Evolutionary conservation across 1,140 invertebrate species (phyloP).

Genomic region (Andricus grossulariae): DNA sequence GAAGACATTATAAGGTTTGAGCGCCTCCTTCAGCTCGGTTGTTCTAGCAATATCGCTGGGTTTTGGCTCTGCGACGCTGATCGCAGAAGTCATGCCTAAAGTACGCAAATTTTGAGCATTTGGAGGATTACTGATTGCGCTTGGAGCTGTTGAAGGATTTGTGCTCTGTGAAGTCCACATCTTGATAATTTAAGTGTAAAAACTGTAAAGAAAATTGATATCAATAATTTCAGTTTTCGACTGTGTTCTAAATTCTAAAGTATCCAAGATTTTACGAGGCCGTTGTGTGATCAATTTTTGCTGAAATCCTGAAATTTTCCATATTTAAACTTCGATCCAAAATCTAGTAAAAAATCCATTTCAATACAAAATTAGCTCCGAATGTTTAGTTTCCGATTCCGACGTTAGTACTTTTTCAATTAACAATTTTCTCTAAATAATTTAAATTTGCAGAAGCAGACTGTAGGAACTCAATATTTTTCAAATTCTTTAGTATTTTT

Average conservation of each 20-base stretch:
- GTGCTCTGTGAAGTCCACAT: conserved; percentile 66
- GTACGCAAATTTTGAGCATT: conserved; percentile 72
- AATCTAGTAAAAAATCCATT: too few relatives aligned
- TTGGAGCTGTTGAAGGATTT: conserved; percentile 44
- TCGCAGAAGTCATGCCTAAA: conserved; percentile 94
- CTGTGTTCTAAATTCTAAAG: neutral
- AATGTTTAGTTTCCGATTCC: too few relatives aligned
- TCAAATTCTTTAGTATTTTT: too few relatives aligned
- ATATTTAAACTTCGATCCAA: too few relatives aligned
- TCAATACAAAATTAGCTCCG: too few relatives aligned
- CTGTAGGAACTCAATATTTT: too few relatives aligned
- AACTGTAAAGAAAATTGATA: conserved; percentile 5
- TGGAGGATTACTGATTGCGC: conserved; percentile 45
- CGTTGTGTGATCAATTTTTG: too few relatives aligned
- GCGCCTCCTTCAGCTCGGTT: conserved; percentile 87
- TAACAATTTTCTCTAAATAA: too few relatives aligned
- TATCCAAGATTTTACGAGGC: too few relatives aligned
- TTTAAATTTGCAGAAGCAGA: too few relatives aligned
- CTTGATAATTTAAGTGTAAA: conserved; percentile 37
- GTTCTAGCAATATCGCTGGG: conserved; percentile 89
- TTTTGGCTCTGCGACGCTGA: conserved; percentile 92
- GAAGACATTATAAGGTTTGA: conserved; percentile 93
- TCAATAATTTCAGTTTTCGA: conserved; percentile 2
- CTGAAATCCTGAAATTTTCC: too few relatives aligned
- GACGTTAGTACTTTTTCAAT: too few relatives aligned